These are phyloP conservation scores for Taurulus bubalis DNA, from an alignment of 2,113 vertebrate genomes.

Conservation along the genomic window DNA sequence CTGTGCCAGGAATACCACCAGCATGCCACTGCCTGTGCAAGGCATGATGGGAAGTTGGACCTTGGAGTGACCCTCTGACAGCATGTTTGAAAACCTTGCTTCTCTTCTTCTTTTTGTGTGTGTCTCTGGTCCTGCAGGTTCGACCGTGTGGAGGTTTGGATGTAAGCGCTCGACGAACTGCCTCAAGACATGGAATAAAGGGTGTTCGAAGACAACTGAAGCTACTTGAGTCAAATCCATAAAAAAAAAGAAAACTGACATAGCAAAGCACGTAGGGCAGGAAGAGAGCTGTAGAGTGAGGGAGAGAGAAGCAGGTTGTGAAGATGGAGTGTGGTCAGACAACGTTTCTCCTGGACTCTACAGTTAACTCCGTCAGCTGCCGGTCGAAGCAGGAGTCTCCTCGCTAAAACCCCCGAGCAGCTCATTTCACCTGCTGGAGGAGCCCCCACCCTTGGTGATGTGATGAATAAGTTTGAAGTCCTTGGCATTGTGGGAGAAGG, in stretches of 20 bases:
- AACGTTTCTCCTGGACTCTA: conserved; percentile 53
- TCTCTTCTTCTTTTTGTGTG: conserved; percentile 12
- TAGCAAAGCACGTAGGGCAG: not conserved
- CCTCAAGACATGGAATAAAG: conserved; percentile 52
- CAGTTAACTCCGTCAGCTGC: conserved; percentile 29
- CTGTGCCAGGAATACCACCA: conserved; percentile 46
- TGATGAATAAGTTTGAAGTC: conserved; percentile 99
- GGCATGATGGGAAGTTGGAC: conserved; percentile 42
- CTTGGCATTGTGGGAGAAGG: conserved; percentile 99
- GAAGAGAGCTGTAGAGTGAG: conserved; percentile 6
- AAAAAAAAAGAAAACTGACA: conserved; percentile 39
- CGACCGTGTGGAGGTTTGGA: conserved; percentile 39
- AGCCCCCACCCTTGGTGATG: conserved; percentile 96
- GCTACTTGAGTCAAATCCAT: not conserved
- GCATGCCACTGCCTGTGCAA: conserved; percentile 13
- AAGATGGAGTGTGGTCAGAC: conserved; percentile 63
- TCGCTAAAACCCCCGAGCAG: conserved; percentile 78
- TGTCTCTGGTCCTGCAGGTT: conserved; percentile 59
- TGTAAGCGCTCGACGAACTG: conserved; percentile 3
- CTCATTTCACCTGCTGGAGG: conserved; percentile 90
- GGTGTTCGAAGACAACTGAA: not conserved
- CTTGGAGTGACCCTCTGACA: conserved; percentile 27
- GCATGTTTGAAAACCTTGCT: conserved; percentile 11
- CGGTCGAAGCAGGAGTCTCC: conserved; percentile 52
- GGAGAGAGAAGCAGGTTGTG: conserved; percentile 18